phyloP scores from a whole-genome alignment of 1,140 invertebrate genomes.

The Holotrichia oblita region DNA sequence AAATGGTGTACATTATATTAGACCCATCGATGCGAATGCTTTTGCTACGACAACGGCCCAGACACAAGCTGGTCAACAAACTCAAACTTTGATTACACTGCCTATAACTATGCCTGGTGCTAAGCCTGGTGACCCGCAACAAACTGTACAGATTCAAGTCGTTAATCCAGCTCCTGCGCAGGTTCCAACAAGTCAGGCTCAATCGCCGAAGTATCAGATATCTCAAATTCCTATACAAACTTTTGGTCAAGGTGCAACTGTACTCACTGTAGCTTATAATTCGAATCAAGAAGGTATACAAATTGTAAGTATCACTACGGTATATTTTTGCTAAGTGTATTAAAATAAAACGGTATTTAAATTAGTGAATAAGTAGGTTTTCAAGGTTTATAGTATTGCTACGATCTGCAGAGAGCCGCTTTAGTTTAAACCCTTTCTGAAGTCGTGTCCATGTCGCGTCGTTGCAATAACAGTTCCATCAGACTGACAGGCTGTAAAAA shows the following conservation, averaged over 20 bases:
- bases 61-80: slow-evolving; percentile 59
- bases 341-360: too few species aligned
- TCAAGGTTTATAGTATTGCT: too few species aligned
- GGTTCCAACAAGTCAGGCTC: slow-evolving; percentile 57
- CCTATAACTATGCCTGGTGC: slow-evolving; percentile 78
- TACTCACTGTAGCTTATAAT: slow-evolving; percentile 78
- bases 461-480: too few species aligned
- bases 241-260: slow-evolving; percentile 71
- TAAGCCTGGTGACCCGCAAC: slow-evolving; percentile 78
- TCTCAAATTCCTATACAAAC: slow-evolving; percentile 73
- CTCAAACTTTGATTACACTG: slow-evolving; percentile 74
- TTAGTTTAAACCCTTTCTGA: too few species aligned
- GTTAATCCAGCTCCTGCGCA: slow-evolving; percentile 52
- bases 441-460: too few species aligned
- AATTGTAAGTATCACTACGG: slow-evolving; percentile 57
- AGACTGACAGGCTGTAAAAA: too few species aligned
- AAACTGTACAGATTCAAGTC: slow-evolving; percentile 81
- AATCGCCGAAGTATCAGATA: slow-evolving; percentile 75
- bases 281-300: slow-evolving; percentile 67
- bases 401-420: too few species aligned
- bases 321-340: not conserved
- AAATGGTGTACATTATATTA: slow-evolving; percentile 78
- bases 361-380: too few species aligned
- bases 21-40: slow-evolving; percentile 72
- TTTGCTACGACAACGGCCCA: slow-evolving; percentile 60